Conservation (phyloP, 2,113 vertebrate species). For the Romanogobio albipinnatus region DNA sequence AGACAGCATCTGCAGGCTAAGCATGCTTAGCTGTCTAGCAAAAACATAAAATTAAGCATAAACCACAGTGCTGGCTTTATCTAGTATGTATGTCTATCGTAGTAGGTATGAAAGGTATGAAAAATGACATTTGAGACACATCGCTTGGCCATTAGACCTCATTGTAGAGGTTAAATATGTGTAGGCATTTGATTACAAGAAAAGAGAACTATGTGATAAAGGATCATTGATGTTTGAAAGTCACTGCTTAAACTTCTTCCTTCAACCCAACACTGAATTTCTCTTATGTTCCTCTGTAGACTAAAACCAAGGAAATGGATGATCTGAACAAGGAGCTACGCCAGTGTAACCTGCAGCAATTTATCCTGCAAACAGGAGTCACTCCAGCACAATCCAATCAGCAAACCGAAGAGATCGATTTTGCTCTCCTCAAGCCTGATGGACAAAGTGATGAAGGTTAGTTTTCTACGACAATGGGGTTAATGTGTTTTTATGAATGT, state of each 20-base stretch:
- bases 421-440: constrained; percentile 47
- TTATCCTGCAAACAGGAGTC: constrained; percentile 86
- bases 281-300: constrained; percentile 71
- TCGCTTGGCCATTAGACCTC: background rate
- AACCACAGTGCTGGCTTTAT: background rate
- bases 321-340: constrained; percentile 92
- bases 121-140: background rate
- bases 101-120: background rate
- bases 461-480: background rate
- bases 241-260: constrained; percentile 11
- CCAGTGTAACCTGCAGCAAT: constrained; percentile 92
- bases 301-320: constrained; percentile 78
- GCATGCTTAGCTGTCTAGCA: too few relatives aligned
- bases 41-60: too few relatives aligned
- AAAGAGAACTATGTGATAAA: background rate
- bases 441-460: constrained; percentile 60
- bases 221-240: background rate
- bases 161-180: constrained; percentile 12
- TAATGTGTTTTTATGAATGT: background rate
- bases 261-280: background rate
- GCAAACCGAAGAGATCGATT: constrained; percentile 43
- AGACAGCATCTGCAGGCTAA: too few relatives aligned
- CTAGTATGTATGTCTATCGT: background rate
- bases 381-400: constrained; percentile 56
- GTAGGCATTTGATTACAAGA: background rate